Conservation (phyloP, 2,888 invertebrate species). For the Diarsia mendica region DNA sequence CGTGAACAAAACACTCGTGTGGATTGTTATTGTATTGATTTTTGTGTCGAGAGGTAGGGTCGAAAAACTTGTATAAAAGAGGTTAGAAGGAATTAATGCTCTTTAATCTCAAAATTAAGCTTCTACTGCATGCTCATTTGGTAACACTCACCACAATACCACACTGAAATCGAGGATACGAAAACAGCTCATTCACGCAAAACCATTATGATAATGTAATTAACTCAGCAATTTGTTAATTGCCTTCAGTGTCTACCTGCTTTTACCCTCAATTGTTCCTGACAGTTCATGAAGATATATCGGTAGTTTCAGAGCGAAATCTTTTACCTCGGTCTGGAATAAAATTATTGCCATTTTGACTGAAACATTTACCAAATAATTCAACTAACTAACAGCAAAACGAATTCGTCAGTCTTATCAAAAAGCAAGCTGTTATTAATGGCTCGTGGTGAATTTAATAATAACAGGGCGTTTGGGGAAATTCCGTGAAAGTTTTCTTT, state of each 20-base stretch:
- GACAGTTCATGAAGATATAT: slow-evolving; percentile 35
- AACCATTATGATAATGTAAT: slow-evolving; percentile 54
- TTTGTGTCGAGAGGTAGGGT: slow-evolving; percentile 3
- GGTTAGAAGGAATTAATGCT: background rate
- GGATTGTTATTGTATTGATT: slow-evolving; percentile 22
- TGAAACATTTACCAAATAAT: slow-evolving; percentile 28
- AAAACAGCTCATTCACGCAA: slow-evolving; percentile 27
- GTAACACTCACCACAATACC: slow-evolving; percentile 1
- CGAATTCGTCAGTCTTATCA: slow-evolving; percentile 27
- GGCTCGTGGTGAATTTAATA: slow-evolving; percentile 44
- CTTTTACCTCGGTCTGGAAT: background rate
- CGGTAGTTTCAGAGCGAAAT: slow-evolving; percentile 12
- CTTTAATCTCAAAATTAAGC: background rate
- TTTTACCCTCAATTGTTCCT: slow-evolving; percentile 23
- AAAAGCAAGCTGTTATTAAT: slow-evolving; percentile 48
- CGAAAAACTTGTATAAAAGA: background rate
- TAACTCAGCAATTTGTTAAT: slow-evolving; percentile 47
- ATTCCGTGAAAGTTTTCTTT: slow-evolving; percentile 68
- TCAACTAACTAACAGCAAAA: slow-evolving; percentile 30
- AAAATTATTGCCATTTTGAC: slow-evolving; percentile 2
- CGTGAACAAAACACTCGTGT: background rate
- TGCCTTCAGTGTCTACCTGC: slow-evolving; percentile 20
- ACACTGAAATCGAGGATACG: background rate
- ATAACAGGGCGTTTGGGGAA: slow-evolving; percentile 58
- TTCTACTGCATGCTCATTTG: background rate